phyloP scores from a whole-genome alignment of 2,888 invertebrate genomes.

The Eristalis tenax region DNA sequence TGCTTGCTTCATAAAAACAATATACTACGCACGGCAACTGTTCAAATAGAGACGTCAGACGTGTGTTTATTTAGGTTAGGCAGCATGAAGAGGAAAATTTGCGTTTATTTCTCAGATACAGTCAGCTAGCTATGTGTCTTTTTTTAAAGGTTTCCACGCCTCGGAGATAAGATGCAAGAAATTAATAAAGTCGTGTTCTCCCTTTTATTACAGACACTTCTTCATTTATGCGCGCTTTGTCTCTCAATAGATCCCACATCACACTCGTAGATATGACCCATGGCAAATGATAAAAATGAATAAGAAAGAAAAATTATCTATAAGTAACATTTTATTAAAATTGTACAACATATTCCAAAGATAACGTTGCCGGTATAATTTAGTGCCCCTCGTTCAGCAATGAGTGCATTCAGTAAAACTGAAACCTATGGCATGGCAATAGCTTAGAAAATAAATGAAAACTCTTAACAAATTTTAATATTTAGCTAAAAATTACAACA shows the following conservation, averaged over 20 bases:
- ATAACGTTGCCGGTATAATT: neutral
- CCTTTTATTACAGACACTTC: neutral
- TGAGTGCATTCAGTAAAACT: neutral
- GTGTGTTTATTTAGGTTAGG: neutral
- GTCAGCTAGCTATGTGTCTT: neutral
- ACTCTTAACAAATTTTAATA: constrained; percentile 33
- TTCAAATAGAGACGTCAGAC: neutral
- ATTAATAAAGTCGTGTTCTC: neutral
- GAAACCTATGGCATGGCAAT: neutral
- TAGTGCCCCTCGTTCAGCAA: neutral
- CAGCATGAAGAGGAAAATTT: neutral
- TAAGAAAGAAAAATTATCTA: neutral
- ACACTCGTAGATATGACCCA: no score
- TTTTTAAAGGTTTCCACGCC: neutral
- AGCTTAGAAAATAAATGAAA: constrained; percentile 16
- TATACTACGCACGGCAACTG: neutral
- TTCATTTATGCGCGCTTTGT: neutral
- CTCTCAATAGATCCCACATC: no score
- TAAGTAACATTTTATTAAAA: neutral
- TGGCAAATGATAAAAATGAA: neutral
- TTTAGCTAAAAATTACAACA: constrained; percentile 62
- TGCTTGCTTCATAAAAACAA: neutral
- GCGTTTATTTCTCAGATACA: neutral
- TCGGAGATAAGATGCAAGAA: neutral
- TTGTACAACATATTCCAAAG: neutral